Percentiles rank a stretch among this genome's conserved stretches.
These are phyloP conservation scores for Rhopalosiphum nymphaeae DNA, from an alignment of 2,888 invertebrate genomes.

Conservation along the genomic window DNA sequence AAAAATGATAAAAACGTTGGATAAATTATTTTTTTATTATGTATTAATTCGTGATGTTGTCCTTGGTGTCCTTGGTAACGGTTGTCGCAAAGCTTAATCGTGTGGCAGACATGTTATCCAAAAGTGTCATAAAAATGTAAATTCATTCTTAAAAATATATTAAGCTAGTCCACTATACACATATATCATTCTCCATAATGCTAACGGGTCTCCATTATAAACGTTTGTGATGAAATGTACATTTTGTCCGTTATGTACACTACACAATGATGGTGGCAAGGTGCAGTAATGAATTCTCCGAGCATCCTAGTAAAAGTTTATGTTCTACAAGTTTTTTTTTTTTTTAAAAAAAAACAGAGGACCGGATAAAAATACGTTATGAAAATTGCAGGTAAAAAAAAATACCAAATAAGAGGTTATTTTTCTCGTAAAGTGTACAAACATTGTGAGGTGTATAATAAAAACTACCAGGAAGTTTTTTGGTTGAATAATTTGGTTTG, in stretches of 20 bases:
- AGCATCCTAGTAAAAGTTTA: neutral
- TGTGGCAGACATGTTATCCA: no score
- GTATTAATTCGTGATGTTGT: slow-evolving; percentile 4
- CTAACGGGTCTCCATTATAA: slow-evolving; percentile 27
- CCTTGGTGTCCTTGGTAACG: neutral
- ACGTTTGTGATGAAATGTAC: neutral
- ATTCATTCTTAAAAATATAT: slow-evolving; percentile 41
- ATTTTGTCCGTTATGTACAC: neutral
- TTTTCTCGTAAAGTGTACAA: neutral
- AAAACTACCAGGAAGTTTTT: neutral
- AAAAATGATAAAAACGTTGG: neutral
- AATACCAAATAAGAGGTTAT: neutral
- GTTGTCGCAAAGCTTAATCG: neutral
- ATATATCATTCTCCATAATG: neutral
- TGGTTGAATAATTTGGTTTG: neutral
- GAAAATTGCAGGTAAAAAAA: neutral
- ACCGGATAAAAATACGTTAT: neutral
- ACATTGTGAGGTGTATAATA: neutral
- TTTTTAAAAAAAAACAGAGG: neutral
- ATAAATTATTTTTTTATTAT: slow-evolving; percentile 1
- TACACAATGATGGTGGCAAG: neutral
- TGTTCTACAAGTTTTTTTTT: neutral
- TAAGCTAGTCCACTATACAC: neutral
- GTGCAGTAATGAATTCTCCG: neutral
- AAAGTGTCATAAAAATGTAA: slow-evolving; percentile 49